These are phyloP conservation scores for Pseudorhiza aurosa DNA, from an alignment of 30 jellyfish, hydroid and myxozoan genomes.

Conservation along the genomic window DNA sequence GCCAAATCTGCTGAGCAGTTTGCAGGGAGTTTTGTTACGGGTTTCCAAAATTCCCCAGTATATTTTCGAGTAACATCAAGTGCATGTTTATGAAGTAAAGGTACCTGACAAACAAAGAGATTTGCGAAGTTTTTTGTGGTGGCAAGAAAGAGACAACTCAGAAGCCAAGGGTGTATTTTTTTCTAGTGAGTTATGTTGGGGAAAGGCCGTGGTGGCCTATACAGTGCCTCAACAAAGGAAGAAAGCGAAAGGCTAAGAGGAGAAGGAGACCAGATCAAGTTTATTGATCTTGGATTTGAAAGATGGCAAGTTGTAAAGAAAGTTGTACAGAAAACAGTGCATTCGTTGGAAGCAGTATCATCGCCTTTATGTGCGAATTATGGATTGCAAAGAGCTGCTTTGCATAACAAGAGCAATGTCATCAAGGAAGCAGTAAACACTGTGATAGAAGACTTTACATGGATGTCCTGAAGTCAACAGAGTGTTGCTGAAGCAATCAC, in stretches of 20 bases:
- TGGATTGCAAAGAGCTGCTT: constrained; percentile 35
- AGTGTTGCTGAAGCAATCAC: constrained; percentile 30
- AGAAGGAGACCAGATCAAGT: no score
- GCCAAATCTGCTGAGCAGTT: constrained; percentile 36
- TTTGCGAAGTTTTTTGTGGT: constrained; percentile 44
- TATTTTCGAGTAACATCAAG: constrained; percentile 23
- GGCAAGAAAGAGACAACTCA: constrained; percentile 38
- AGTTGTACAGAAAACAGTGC: constrained; percentile 48
- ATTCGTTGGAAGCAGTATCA: constrained; percentile 50
- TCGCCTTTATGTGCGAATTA: constrained; percentile 31
- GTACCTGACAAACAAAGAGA: constrained; percentile 26
- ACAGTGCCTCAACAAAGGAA: no score
- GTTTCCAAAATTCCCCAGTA: constrained; percentile 27
- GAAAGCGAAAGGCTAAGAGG: no score
- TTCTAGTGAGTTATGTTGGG: no score
- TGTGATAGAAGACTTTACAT: constrained; percentile 22
- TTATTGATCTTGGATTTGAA: no score
- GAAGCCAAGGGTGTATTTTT: neutral
- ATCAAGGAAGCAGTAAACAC: constrained; percentile 35
- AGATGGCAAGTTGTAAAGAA: no score
- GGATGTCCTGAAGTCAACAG: constrained; percentile 17
- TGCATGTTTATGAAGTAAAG: constrained; percentile 49
- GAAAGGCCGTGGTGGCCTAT: no score
- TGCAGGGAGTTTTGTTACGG: constrained; percentile 26
- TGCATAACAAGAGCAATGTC: constrained; percentile 17